Evolutionary conservation across 2,888 invertebrate species (phyloP).

Genomic region (Drosophila stalkeri): DNA sequence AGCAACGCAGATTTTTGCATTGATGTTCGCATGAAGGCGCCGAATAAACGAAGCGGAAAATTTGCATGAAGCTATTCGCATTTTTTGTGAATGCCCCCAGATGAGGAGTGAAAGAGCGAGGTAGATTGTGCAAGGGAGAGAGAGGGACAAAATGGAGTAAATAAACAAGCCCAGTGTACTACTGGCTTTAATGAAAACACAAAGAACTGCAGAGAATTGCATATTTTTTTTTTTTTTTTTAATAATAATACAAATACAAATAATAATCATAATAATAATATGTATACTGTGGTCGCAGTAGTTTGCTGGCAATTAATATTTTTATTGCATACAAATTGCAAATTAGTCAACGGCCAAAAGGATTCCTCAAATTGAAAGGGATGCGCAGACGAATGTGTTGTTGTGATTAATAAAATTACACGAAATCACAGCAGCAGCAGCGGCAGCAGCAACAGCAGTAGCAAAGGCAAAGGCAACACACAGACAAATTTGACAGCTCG

Average conservation of each 20-base stretch:
- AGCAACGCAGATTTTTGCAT: slow-evolving; percentile 57
- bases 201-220: slow-evolving; percentile 23
- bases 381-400: slow-evolving; percentile 65
- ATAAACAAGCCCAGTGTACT: slow-evolving; percentile 54
- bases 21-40: slow-evolving; percentile 83
- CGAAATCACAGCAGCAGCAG: slow-evolving; percentile 56
- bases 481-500: slow-evolving; percentile 72
- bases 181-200: slow-evolving; percentile 59
- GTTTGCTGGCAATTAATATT: slow-evolving; percentile 69
- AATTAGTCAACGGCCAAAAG: slow-evolving; percentile 73
- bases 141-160: slow-evolving; percentile 35
- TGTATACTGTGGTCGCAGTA: slow-evolving; percentile 29
- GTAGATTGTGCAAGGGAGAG: neutral
- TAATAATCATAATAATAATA: slow-evolving; percentile 18
- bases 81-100: slow-evolving; percentile 38
- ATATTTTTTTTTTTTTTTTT: slow-evolving; percentile 19
- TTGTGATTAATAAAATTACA: slow-evolving; percentile 82
- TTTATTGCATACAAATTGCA: slow-evolving; percentile 80
- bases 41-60: slow-evolving; percentile 83
- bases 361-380: slow-evolving; percentile 39
- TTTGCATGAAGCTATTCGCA: slow-evolving; percentile 68
- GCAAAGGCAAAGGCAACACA: slow-evolving; percentile 27
- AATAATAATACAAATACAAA: slow-evolving; percentile 20
- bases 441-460: slow-evolving; percentile 9
- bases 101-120: slow-evolving; percentile 17